A percentile compares a stretch with the other conserved stretches of the same genome.
Evolutionary conservation across 2,113 vertebrate species (phyloP).

Genomic region (Philantomba maxwellii): DNA sequence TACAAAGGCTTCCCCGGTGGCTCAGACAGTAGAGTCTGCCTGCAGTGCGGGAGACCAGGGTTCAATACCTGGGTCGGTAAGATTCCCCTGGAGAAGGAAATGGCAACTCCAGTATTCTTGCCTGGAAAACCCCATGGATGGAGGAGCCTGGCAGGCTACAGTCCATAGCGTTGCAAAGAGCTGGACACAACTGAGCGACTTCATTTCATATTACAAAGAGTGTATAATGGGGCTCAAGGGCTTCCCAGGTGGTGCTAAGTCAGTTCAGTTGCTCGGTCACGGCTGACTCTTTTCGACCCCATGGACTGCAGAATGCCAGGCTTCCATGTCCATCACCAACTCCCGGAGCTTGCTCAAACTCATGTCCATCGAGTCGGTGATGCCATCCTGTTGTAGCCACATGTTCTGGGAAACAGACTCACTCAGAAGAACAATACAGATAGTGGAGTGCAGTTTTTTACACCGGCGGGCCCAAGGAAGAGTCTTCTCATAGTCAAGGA

Average conservation of each 20-base stretch:
- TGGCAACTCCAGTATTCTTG: background rate
- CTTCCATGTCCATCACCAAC: background rate
- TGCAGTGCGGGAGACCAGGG: background rate
- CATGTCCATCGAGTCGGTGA: background rate
- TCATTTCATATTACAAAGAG: background rate
- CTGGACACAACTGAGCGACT: background rate
- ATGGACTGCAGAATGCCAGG: background rate
- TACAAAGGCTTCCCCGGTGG: background rate
- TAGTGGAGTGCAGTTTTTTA: background rate
- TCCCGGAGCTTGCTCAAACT: background rate
- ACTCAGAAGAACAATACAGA: background rate
- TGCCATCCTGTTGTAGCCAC: background rate
- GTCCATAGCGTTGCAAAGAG: background rate
- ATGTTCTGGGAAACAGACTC: background rate
- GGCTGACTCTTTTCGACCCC: background rate
- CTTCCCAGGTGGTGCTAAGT: background rate
- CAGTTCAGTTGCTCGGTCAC: background rate
- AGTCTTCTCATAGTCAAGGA: background rate
- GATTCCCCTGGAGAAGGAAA: background rate
- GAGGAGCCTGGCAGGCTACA: background rate
- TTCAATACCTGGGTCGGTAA: background rate
- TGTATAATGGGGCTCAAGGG: background rate
- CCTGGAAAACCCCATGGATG: background rate
- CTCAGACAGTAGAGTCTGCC: background rate
- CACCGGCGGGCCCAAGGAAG: background rate